These are phyloP conservation scores for Helicoverpa armigera DNA, from an alignment of 1,140 invertebrate species.

Conservation along the genomic window DNA sequence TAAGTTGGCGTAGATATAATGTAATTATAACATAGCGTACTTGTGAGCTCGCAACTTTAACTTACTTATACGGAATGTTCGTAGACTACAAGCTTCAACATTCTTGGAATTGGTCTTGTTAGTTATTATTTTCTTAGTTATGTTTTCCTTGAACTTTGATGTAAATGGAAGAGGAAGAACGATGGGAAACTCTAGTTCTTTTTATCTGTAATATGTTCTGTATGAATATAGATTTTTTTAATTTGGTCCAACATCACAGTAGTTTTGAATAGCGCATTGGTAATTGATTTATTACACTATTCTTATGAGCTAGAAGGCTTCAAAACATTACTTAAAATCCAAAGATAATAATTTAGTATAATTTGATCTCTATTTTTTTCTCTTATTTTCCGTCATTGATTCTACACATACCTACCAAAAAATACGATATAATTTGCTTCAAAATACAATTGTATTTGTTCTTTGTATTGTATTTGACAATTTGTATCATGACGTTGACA, in stretches of 20 bases:
- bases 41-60: neutral
- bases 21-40: neutral
- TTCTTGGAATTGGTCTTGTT: neutral
- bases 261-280: too few relatives aligned
- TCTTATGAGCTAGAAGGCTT: too few relatives aligned
- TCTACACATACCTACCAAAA: too few relatives aligned
- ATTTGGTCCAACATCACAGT: too few relatives aligned
- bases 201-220: neutral
- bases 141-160: neutral
- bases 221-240: neutral
- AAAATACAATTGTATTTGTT: too few relatives aligned
- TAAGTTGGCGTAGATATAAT: slow-evolving; percentile 1
- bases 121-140: neutral
- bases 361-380: too few relatives aligned
- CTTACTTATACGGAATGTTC: slow-evolving; percentile 3
- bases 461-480: neutral
- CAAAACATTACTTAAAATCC: too few relatives aligned
- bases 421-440: neutral
- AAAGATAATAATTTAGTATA: too few relatives aligned
- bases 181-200: neutral
- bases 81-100: neutral
- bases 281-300: too few relatives aligned
- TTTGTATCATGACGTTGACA: neutral
- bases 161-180: neutral
- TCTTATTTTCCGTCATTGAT: too few relatives aligned